phyloP scores from a whole-genome alignment of 2,888 invertebrate species.

The Cartodere bifasciata region DNA sequence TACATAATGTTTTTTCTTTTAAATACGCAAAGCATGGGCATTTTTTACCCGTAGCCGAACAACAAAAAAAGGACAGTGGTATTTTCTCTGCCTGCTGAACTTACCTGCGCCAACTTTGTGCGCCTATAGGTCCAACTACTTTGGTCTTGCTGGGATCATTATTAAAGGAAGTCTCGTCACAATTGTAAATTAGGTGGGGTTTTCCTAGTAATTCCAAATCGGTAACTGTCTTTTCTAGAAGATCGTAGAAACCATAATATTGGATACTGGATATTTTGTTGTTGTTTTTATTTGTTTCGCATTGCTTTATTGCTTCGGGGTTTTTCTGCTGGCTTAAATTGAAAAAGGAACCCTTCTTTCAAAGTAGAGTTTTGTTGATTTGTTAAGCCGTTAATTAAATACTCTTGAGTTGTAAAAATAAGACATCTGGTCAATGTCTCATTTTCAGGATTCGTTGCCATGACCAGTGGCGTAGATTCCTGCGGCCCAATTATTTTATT shows the following conservation, averaged over 20 bases:
- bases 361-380: too few relatives aligned
- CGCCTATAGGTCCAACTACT: slow-evolving; percentile 13
- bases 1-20: slow-evolving; percentile 24
- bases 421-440: too few relatives aligned
- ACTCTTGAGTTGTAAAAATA: too few relatives aligned
- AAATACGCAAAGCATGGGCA: slow-evolving; percentile 13
- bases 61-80: slow-evolving; percentile 10
- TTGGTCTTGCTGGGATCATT: slow-evolving; percentile 14
- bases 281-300: too few relatives aligned
- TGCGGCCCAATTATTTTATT: too few relatives aligned
- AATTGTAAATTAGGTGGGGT: slow-evolving; percentile 18
- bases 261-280: too few relatives aligned
- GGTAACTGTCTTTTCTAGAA: slow-evolving; percentile 11
- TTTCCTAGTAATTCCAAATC: slow-evolving; percentile 13
- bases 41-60: slow-evolving; percentile 14
- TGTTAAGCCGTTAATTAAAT: too few relatives aligned
- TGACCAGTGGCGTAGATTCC: too few relatives aligned
- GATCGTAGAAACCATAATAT: slow-evolving; percentile 14
- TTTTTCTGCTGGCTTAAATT: too few relatives aligned
- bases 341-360: too few relatives aligned
- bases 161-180: slow-evolving; percentile 15
- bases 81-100: slow-evolving; percentile 12
- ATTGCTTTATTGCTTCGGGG: too few relatives aligned
- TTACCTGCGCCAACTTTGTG: slow-evolving; percentile 8
- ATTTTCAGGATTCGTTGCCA: too few relatives aligned